Conservation (phyloP, 2,888 invertebrate genomes). For the Phasia obesa region DNA sequence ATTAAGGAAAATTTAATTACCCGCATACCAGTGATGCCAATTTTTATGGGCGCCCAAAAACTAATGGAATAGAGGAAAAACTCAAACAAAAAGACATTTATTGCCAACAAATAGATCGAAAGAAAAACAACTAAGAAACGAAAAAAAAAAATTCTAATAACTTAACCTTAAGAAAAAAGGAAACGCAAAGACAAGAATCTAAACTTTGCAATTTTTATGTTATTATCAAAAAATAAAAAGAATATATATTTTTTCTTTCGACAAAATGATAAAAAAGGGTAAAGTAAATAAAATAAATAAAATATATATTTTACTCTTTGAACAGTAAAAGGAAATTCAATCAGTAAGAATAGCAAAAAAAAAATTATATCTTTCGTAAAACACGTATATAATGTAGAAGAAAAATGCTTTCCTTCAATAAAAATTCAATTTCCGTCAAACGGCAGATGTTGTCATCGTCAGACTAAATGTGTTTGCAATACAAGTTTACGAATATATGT, state of each 20-base stretch:
- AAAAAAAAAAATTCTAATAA: slow-evolving; percentile 24
- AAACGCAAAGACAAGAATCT: slow-evolving; percentile 26
- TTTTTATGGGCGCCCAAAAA: slow-evolving; percentile 36
- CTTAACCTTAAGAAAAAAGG: slow-evolving; percentile 14
- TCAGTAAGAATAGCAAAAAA: slow-evolving; percentile 57
- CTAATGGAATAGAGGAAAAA: slow-evolving; percentile 4
- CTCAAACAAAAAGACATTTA: slow-evolving; percentile 48
- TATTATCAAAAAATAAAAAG: slow-evolving; percentile 44
- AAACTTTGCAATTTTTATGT: slow-evolving; percentile 45
- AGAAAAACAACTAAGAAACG: slow-evolving; percentile 20
- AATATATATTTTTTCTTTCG: not conserved
- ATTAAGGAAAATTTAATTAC: slow-evolving; percentile 68
- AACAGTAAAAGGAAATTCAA: slow-evolving; percentile 64
- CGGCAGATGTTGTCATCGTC: slow-evolving; percentile 76
- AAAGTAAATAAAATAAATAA: slow-evolving; percentile 37
- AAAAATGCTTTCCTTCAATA: slow-evolving; percentile 80
- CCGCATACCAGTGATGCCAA: slow-evolving; percentile 65
- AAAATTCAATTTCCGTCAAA: slow-evolving; percentile 79
- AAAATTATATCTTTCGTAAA: slow-evolving; percentile 12
- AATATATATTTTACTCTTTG: slow-evolving; percentile 15
- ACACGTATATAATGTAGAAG: slow-evolving; percentile 67
- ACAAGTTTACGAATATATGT: not conserved
- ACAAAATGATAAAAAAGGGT: slow-evolving; percentile 43
- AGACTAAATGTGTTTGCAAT: not conserved
- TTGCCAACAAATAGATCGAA: slow-evolving; percentile 46